Percentiles rank a stretch among this genome's conserved stretches.
These are phyloP conservation scores for Gyps fulvus DNA, from an alignment of 2,113 vertebrate species.

Conservation along the genomic window DNA sequence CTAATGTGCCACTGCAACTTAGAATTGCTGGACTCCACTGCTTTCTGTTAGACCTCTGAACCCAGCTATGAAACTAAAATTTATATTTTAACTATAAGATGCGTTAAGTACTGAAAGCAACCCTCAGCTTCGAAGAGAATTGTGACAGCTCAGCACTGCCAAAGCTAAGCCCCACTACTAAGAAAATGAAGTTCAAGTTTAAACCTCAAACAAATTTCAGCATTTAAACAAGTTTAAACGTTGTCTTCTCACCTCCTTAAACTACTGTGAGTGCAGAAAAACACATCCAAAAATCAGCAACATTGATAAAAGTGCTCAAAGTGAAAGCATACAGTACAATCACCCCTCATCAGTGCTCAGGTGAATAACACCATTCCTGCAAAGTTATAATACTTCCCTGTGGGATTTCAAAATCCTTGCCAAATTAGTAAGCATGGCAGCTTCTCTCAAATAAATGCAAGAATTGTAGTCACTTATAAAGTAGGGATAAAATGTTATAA, in stretches of 20 bases:
- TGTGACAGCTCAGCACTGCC: neutral
- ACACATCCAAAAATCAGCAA: neutral
- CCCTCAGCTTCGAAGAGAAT: neutral
- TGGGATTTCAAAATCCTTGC: neutral
- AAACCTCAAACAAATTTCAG: neutral
- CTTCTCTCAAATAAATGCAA: neutral
- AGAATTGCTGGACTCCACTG: neutral
- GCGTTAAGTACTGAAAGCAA: neutral
- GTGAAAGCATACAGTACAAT: neutral
- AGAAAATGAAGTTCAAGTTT: neutral
- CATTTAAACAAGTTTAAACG: neutral
- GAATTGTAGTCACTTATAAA: neutral
- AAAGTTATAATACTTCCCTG: neutral
- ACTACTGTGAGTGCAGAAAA: neutral
- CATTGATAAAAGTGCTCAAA: neutral
- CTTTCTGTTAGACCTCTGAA: neutral
- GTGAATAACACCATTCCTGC: neutral
- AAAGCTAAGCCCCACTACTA: neutral
- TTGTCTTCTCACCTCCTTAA: neutral
- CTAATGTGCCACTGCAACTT: neutral
- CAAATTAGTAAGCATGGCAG: neutral
- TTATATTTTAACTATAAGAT: neutral
- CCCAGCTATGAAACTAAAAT: neutral
- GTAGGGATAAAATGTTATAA: neutral
- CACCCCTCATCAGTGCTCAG: neutral